A percentile compares a stretch with the other conserved stretches of the same genome.
phyloP scores from a whole-genome alignment of 1,140 invertebrate species.

The Lithobius niger region DNA sequence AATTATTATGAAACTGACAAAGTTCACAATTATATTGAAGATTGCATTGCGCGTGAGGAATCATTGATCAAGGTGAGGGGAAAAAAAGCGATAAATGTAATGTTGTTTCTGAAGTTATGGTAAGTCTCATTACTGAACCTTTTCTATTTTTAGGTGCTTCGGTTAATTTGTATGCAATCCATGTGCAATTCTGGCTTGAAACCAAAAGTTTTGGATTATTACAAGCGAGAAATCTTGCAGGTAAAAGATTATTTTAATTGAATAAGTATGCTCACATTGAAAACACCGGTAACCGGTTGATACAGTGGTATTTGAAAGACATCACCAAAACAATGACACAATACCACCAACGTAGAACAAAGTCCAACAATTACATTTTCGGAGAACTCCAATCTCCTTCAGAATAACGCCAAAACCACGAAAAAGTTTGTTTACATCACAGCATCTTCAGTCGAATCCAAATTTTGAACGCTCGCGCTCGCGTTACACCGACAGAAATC shows the following conservation, averaged over 20 bases:
- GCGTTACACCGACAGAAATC: too few relatives aligned
- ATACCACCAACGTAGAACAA: too few relatives aligned
- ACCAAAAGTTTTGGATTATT: slow-evolving; percentile 75
- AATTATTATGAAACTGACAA: slow-evolving; percentile 84
- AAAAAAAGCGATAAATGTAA: too few relatives aligned
- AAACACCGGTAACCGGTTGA: too few relatives aligned
- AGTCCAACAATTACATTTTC: too few relatives aligned
- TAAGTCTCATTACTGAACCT: background rate
- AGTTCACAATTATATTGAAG: slow-evolving; percentile 74
- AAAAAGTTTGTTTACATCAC: too few relatives aligned
- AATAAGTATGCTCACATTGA: background rate
- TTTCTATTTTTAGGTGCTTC: slow-evolving; percentile 43
- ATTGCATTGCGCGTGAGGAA: slow-evolving; percentile 69
- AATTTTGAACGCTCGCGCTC: too few relatives aligned
- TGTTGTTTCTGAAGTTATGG: background rate
- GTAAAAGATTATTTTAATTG: slow-evolving; percentile 18
- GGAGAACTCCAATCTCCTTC: too few relatives aligned
- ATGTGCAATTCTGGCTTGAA: slow-evolving; percentile 74
- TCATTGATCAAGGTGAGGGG: slow-evolving; percentile 51
- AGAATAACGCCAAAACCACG: too few relatives aligned
- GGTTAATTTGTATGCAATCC: slow-evolving; percentile 80
- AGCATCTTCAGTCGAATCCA: too few relatives aligned
- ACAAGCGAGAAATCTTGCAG: slow-evolving; percentile 69
- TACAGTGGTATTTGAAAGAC: too few relatives aligned
- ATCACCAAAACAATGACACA: too few relatives aligned